These are phyloP conservation scores for Perca schrenkii DNA, from an alignment of 2,113 vertebrate genomes.

Conservation along the genomic window DNA sequence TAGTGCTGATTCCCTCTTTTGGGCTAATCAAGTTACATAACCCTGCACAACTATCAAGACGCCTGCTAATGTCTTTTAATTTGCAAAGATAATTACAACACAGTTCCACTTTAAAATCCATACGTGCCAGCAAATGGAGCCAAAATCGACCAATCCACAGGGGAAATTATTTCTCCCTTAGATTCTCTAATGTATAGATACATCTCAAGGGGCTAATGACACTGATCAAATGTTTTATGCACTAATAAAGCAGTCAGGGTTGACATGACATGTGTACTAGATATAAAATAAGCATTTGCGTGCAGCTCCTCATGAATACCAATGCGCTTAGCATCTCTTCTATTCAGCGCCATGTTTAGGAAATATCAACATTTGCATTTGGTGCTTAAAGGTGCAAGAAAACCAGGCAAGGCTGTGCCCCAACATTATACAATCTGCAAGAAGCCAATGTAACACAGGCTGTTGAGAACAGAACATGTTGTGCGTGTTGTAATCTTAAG, in stretches of 20 bases:
- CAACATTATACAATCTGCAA: constrained; percentile 37
- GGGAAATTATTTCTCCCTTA: constrained; percentile 61
- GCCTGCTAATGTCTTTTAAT: constrained; percentile 81
- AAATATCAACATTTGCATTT: constrained; percentile 73
- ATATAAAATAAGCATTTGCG: constrained; percentile 61
- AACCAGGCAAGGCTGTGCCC: constrained; percentile 27
- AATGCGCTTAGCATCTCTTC: constrained; percentile 26
- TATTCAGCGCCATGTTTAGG: constrained; percentile 30
- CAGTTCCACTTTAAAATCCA: constrained; percentile 75
- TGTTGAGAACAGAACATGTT: constrained; percentile 24
- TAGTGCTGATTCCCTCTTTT: constrained; percentile 74
- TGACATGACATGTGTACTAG: constrained; percentile 47
- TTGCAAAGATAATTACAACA: constrained; percentile 83
- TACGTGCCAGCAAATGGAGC: constrained; percentile 63
- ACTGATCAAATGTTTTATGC: constrained; percentile 50
- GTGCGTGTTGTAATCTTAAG: constrained; percentile 48
- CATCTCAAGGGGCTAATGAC: constrained; percentile 55
- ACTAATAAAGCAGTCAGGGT: constrained; percentile 56
- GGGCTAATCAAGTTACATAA: constrained; percentile 78
- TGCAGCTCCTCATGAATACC: constrained; percentile 51
- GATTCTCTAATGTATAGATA: constrained; percentile 50
- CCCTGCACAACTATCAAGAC: constrained; percentile 66
- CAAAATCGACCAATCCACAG: constrained; percentile 61
- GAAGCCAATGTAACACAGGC: constrained; percentile 20
- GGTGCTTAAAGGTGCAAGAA: constrained; percentile 46